phyloP scores from a whole-genome alignment of 2,888 invertebrate genomes.

The Dione vanillae region DNA sequence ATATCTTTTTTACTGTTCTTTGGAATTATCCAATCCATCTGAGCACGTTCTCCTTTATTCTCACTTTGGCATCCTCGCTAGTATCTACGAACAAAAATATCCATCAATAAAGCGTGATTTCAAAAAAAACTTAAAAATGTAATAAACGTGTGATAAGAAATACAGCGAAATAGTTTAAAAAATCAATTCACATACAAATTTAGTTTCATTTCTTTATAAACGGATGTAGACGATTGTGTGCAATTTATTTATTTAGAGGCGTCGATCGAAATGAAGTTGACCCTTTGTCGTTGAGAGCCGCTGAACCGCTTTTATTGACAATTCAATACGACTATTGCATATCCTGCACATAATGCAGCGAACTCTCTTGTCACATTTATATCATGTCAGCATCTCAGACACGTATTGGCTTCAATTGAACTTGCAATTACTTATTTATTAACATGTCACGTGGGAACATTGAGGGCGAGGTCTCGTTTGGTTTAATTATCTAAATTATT shows the following conservation, averaged over 20 bases:
- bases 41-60: too few relatives aligned
- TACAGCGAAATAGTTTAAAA: not conserved
- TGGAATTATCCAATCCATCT: too few relatives aligned
- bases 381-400: not conserved
- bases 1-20: too few relatives aligned
- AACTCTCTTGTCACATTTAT: not conserved
- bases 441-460: not conserved
- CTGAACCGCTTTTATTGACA: not conserved
- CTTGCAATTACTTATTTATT: not conserved
- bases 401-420: not conserved
- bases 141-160: not conserved
- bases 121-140: too few relatives aligned
- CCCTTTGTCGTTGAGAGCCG: constrained; percentile 2
- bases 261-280: not conserved
- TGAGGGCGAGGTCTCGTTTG: too few relatives aligned
- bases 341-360: not conserved
- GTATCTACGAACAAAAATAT: too few relatives aligned
- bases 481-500: too few relatives aligned
- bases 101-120: too few relatives aligned
- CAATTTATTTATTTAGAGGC: constrained; percentile 25
- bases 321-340: not conserved
- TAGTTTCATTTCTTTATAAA: not conserved
- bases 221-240: constrained; percentile 17
- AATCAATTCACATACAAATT: constrained; percentile 2
- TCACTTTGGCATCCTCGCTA: too few relatives aligned